Conservation (phyloP, 2,113 vertebrate genomes). For the Ia io region DNA sequence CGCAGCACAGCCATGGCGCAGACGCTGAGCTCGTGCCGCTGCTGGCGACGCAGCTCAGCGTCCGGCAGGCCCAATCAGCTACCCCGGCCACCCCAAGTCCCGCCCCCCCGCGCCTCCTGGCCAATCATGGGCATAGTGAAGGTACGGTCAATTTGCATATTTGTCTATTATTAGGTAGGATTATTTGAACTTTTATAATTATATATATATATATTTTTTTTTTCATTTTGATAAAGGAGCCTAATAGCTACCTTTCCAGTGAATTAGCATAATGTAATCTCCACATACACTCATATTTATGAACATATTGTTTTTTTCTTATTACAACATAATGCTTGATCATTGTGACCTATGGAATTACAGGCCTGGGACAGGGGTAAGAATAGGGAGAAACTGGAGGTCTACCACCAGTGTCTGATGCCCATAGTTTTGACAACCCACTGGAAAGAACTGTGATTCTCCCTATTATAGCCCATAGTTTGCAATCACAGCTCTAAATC, state of each 20-base stretch:
- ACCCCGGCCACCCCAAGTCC: too few species aligned
- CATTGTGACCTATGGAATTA: background rate
- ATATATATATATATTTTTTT: background rate
- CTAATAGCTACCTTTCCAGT: background rate
- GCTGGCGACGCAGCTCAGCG: too few species aligned
- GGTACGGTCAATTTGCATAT: too few species aligned
- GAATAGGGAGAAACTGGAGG: background rate
- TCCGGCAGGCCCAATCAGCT: too few species aligned
- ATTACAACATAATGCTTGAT: background rate
- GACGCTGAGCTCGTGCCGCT: too few species aligned
- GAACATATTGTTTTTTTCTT: background rate
- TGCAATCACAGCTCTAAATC: background rate
- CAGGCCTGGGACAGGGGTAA: constrained; percentile 1
- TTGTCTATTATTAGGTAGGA: too few species aligned
- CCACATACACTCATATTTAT: background rate
- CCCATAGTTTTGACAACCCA: background rate
- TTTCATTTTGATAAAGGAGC: background rate
- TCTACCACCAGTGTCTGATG: background rate
- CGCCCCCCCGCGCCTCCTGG: too few species aligned
- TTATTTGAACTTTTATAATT: background rate
- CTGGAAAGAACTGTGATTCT: background rate
- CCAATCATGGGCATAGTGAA: too few species aligned
- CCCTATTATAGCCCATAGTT: background rate
- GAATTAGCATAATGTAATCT: background rate
- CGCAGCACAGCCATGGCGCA: too few species aligned